phyloP scores from a whole-genome alignment of 2,888 invertebrate species.

The Plebejus melissa region DNA sequence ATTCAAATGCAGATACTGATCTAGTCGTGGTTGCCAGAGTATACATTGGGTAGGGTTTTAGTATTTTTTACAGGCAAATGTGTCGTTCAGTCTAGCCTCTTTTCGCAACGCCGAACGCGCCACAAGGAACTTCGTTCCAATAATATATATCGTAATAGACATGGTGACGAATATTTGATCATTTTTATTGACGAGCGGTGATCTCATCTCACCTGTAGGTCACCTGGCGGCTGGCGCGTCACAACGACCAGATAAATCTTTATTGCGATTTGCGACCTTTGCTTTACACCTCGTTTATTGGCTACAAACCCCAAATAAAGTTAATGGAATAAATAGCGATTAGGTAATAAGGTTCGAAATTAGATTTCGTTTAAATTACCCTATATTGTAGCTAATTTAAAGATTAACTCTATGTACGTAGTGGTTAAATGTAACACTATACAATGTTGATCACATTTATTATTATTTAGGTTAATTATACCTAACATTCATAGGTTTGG shows the following conservation, averaged over 20 bases:
- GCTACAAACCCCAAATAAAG: background rate
- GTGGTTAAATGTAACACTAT: no score
- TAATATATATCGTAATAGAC: background rate
- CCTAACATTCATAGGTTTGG: background rate
- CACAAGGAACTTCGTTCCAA: no score
- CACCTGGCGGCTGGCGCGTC: conserved; percentile 4
- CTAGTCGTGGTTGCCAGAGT: background rate
- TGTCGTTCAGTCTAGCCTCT: no score
- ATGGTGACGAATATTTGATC: background rate
- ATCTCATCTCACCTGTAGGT: conserved; percentile 9
- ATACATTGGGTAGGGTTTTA: background rate
- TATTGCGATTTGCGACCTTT: conserved; percentile 20
- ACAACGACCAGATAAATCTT: conserved; percentile 7
- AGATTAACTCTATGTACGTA: no score
- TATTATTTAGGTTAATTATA: no score
- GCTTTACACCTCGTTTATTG: conserved; percentile 12
- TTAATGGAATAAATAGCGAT: background rate
- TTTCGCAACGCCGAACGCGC: no score
- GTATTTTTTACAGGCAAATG: background rate
- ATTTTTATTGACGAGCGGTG: background rate
- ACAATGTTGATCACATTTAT: no score
- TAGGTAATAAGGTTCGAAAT: background rate
- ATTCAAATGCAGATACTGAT: conserved; percentile 12
- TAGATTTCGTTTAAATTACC: background rate
- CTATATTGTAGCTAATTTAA: background rate